These are phyloP conservation scores for Synanthedon formicaeformis DNA, from an alignment of 2,888 invertebrate species.

Conservation along the genomic window DNA sequence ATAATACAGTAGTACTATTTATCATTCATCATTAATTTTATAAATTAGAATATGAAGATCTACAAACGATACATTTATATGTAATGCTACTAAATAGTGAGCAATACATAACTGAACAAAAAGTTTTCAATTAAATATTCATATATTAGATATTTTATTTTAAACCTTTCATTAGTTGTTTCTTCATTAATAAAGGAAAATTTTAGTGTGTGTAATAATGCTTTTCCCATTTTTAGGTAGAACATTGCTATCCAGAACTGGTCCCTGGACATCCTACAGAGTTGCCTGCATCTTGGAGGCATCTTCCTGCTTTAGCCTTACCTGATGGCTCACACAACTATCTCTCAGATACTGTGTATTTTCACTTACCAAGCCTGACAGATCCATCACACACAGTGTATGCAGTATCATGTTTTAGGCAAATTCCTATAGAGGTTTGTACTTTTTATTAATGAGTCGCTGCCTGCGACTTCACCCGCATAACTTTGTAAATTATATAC, in stretches of 20 bases:
- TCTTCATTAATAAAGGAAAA: too few relatives aligned
- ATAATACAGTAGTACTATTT: too few relatives aligned
- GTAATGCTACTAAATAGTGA: too few relatives aligned
- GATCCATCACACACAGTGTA: constrained; percentile 89
- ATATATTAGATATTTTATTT: too few relatives aligned
- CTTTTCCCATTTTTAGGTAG: constrained; percentile 70
- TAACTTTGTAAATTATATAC: too few relatives aligned
- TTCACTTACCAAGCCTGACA: constrained; percentile 90
- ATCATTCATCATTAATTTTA: too few relatives aligned
- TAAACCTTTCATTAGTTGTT: too few relatives aligned
- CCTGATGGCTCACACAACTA: constrained; percentile 99
- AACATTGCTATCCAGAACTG: constrained; percentile 92
- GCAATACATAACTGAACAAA: too few relatives aligned
- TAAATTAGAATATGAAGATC: too few relatives aligned
- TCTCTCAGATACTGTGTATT: constrained; percentile 94
- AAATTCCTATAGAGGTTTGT: constrained; percentile 91
- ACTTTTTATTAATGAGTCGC: background rate
- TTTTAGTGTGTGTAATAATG: background rate
- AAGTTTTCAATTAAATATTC: too few relatives aligned
- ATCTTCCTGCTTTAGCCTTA: constrained; percentile 94
- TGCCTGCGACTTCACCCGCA: too few relatives aligned
- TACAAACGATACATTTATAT: too few relatives aligned
- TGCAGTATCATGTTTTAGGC: constrained; percentile 97
- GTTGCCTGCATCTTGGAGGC: constrained; percentile 93
- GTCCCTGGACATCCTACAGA: constrained; percentile 82